These are phyloP conservation scores for Pseudorasbora parva DNA, from an alignment of 2,113 vertebrate genomes.

Conservation along the genomic window DNA sequence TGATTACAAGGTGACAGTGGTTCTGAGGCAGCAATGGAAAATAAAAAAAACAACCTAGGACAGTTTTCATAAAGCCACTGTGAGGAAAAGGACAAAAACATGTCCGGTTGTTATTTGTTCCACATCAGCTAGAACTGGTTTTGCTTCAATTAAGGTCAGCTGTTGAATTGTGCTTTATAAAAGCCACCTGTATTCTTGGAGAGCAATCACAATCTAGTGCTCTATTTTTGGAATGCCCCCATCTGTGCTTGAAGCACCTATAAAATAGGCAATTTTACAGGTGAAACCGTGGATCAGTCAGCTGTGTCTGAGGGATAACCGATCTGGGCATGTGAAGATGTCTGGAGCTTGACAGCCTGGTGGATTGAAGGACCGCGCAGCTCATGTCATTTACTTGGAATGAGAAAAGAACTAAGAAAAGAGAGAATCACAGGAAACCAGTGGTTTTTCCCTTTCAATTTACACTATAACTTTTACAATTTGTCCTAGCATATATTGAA, in stretches of 20 bases:
- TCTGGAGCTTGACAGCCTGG: constrained; percentile 16
- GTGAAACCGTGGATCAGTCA: constrained; percentile 72
- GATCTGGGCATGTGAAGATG: constrained; percentile 64
- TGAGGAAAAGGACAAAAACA: constrained; percentile 40
- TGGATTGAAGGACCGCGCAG: constrained; percentile 28
- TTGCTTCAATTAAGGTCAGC: constrained; percentile 53
- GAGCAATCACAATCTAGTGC: constrained; percentile 64
- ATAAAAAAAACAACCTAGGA: constrained; percentile 37
- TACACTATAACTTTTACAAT: background rate
- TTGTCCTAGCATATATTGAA: background rate
- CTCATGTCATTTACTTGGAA: constrained; percentile 19
- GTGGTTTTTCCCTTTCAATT: background rate
- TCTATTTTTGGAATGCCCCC: constrained; percentile 73
- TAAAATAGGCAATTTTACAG: constrained; percentile 80
- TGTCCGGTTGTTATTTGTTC: constrained; percentile 49
- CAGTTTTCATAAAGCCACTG: constrained; percentile 18
- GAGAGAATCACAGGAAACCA: constrained; percentile 16
- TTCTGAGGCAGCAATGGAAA: background rate
- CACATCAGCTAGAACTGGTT: constrained; percentile 50
- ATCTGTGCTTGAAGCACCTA: constrained; percentile 72
- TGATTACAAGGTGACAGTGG: constrained; percentile 32
- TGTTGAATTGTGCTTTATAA: constrained; percentile 59
- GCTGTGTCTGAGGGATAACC: constrained; percentile 72
- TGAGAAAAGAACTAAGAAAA: constrained; percentile 10
- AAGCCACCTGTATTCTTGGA: constrained; percentile 61